Base-by-base conservation (phyloP, 1,140 invertebrate species). In the Drosophila micromelanica region DNA sequence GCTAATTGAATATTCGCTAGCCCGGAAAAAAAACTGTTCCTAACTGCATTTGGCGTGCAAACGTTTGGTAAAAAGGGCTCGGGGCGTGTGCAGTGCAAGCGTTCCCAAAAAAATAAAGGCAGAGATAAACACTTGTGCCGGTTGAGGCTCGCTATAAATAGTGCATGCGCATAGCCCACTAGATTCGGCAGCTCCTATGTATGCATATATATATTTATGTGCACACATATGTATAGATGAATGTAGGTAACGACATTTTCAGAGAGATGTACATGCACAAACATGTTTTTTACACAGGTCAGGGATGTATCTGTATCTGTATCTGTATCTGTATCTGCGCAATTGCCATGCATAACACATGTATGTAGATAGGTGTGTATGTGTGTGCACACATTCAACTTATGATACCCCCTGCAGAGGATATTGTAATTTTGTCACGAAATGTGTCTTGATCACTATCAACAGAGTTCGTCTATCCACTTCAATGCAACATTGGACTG, bases 91-190 rank as follows among this genome's bases (percentile, higher is more conserved):
- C 7, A 17, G 20, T 45, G 42, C 51, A 54, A 38, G 15, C 2
- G 12, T 40, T 4, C 37, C 40, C 17, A 56, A 43, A 56, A 35
- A 35, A 35, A 17, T 2, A 51, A 35, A 35, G 9, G 9, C 43
- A 20, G 42, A 37, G 43, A 46, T 20, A 15, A 35, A 46, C 15
- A 52, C 17, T 45, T 43, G 5, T 60, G 51, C 68, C 68, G 68
- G 68, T 40, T 40, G 46, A 11, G 11, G 43, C 15, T 59, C 7
- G 12, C 60, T 43, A 43, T 57, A 35, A 30, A 57, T 68, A 73
- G 63, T 54, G 54, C 70, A 73, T 73, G 70, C 70, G 63, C 70
- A 73, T 40, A 73, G 63, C 43, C 30, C 17, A 55, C 51, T 65
- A 42, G 43, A 65, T 65, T 49, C 46, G 61, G 54, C 5, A 12